phyloP scores from a whole-genome alignment of 2,888 invertebrate species.

The Frankliniella intonsa region DNA sequence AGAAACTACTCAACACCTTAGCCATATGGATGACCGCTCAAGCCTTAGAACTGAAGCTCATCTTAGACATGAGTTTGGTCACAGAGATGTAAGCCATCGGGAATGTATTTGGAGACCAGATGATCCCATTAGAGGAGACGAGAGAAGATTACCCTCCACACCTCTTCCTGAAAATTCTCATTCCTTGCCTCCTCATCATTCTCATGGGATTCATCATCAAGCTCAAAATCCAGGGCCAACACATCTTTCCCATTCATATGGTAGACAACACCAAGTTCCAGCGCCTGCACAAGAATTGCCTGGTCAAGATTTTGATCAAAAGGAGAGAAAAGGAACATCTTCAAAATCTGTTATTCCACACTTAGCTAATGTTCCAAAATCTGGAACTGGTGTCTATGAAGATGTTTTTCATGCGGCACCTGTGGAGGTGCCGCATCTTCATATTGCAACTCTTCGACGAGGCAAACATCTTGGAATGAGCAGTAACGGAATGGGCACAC shows the following conservation, averaged over 20 bases:
- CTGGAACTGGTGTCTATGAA: conserved; percentile 10
- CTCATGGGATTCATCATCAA: neutral
- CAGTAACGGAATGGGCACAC: neutral
- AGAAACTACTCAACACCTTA: neutral
- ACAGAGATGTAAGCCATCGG: neutral
- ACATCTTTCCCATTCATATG: conserved; percentile 4
- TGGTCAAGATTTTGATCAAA: neutral
- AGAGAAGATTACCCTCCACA: neutral
- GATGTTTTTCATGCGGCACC: neutral
- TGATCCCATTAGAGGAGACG: neutral
- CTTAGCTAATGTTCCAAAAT: neutral
- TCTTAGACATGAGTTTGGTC: neutral
- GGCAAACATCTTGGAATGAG: neutral
- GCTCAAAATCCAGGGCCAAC: neutral
- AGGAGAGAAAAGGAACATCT: neutral
- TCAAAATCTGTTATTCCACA: neutral
- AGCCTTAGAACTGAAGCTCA: neutral
- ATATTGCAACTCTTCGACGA: conserved; percentile 1
- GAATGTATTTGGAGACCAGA: neutral
- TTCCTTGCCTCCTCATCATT: neutral
- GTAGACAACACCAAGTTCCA: neutral
- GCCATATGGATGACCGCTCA: conserved; percentile 1
- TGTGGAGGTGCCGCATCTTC: neutral
- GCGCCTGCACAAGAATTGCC: neutral
- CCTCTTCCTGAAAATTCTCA: neutral